phyloP scores from a whole-genome alignment of 1,140 invertebrate genomes.

The Forficula auricularia region DNA sequence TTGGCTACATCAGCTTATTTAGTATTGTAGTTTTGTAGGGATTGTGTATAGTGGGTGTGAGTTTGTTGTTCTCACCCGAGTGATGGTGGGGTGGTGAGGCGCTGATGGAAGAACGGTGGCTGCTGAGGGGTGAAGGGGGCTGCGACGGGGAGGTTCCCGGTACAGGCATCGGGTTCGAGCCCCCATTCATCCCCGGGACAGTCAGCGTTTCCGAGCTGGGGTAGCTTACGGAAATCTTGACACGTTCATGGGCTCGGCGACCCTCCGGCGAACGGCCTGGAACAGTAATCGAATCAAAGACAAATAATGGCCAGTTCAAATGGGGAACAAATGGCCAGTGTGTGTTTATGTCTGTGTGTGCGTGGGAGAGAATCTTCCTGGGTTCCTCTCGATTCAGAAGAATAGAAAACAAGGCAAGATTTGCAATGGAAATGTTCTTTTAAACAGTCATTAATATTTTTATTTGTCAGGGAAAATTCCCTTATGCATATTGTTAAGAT shows the following conservation, averaged over 20 bases:
- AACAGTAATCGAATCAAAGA: no score
- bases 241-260: constrained; percentile 42
- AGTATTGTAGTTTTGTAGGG: no score
- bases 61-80: no score
- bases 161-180: background rate
- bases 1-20: no score
- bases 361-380: constrained; percentile 1
- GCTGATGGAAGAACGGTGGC: no score
- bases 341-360: background rate
- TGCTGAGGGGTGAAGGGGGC: no score
- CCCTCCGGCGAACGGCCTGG: background rate
- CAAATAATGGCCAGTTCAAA: background rate
- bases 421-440: constrained; percentile 32
- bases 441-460: no score
- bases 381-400: constrained; percentile 31
- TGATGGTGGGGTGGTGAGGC: no score
- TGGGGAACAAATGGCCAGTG: constrained; percentile 1
- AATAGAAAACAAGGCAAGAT: constrained; percentile 30
- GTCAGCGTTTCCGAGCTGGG: constrained; percentile 35
- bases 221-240: constrained; percentile 67
- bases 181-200: constrained; percentile 12
- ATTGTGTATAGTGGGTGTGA: no score
- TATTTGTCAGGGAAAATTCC: no score
- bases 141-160: no score
- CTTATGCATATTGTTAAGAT: no score